A percentile compares a stretch with the other conserved stretches of the same genome.
These are phyloP conservation scores for Dynastes tityus DNA, from an alignment of 2,888 invertebrate species.

Conservation along the genomic window DNA sequence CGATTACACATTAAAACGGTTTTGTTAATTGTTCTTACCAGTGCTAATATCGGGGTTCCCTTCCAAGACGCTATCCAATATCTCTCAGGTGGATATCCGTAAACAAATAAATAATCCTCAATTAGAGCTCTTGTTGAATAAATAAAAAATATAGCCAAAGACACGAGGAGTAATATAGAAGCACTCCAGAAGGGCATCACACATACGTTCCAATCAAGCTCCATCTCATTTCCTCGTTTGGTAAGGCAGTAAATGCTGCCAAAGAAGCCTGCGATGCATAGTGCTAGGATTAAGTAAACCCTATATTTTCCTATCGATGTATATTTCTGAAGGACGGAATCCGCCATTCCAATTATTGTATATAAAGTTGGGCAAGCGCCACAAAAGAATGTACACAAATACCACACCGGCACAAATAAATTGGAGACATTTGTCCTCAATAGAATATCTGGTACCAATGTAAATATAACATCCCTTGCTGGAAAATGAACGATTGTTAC, in stretches of 20 bases:
- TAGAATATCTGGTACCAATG: constrained; percentile 45
- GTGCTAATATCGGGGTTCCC: constrained; percentile 43
- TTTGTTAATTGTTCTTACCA: constrained; percentile 16
- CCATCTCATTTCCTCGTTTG: neutral
- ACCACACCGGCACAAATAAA: constrained; percentile 44
- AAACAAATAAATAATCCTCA: constrained; percentile 45
- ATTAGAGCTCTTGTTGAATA: constrained; percentile 43
- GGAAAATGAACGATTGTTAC: constrained; percentile 5
- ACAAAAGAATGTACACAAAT: constrained; percentile 19
- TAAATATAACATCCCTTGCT: constrained; percentile 42
- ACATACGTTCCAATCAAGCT: constrained; percentile 14
- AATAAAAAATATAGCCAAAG: constrained; percentile 44
- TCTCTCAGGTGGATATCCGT: constrained; percentile 43
- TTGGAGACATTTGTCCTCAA: constrained; percentile 21
- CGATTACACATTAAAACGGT: no score
- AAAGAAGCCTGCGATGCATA: constrained; percentile 14
- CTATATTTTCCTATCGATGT: constrained; percentile 14
- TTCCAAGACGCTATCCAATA: constrained; percentile 49
- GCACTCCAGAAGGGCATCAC: constrained; percentile 34
- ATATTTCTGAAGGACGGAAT: constrained; percentile 41
- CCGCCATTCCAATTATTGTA: constrained; percentile 37
- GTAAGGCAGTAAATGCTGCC: neutral
- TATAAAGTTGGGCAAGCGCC: constrained; percentile 40
- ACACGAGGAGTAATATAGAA: constrained; percentile 19
- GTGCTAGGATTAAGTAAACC: neutral